phyloP scores from a whole-genome alignment of 1,140 invertebrate genomes.

The Diorhabda sublineata region DNA sequence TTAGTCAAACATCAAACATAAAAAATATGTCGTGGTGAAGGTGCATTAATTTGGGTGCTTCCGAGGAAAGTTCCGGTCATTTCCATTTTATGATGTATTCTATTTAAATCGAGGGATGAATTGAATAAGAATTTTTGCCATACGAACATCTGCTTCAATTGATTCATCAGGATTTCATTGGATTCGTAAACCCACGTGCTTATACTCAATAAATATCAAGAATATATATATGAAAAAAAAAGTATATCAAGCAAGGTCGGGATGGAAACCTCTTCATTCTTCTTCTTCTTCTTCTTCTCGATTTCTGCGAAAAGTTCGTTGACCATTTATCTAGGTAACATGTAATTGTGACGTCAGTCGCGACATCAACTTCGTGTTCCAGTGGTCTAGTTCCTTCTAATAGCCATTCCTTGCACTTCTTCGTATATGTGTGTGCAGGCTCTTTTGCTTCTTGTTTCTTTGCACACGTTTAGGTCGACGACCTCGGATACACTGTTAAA shows the following conservation, averaged over 20 bases:
- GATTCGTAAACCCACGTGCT: too few species aligned
- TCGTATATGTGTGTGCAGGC: neutral
- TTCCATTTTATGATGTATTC: too few species aligned
- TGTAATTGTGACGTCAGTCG: neutral
- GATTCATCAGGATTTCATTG: too few species aligned
- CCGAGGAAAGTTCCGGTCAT: too few species aligned
- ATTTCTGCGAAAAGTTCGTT: conserved; percentile 2
- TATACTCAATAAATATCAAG: too few species aligned
- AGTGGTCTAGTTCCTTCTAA: neutral
- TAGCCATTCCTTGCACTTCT: conserved; percentile 1
- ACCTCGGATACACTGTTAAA: neutral
- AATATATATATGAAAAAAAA: too few species aligned
- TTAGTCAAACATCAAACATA: too few species aligned
- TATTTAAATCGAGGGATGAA: too few species aligned
- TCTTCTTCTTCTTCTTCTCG: neutral
- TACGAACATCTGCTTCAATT: too few species aligned
- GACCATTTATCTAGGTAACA: neutral
- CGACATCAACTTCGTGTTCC: neutral
- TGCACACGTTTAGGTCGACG: neutral
- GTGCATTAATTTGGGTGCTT: too few species aligned
- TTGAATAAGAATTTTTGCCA: too few species aligned
- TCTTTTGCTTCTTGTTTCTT: conserved; percentile 2
- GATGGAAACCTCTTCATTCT: neutral
- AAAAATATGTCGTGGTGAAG: too few species aligned
- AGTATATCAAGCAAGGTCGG: neutral